Evolutionary conservation across 2,113 vertebrate genomes (phyloP).

Genomic region (Scomber colias): DNA sequence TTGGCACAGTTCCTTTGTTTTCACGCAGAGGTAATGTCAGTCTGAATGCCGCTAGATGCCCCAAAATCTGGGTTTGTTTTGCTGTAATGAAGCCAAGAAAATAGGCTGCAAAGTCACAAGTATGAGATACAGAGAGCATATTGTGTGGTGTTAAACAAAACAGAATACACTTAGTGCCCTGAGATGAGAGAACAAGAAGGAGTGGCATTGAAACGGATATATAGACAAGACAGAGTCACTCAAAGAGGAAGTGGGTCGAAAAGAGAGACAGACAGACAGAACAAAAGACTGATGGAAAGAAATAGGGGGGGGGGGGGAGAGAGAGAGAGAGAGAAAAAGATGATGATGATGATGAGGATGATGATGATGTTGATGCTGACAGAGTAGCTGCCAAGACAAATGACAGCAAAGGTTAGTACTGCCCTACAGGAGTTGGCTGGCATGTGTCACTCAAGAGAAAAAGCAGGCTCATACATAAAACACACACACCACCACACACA

Average conservation of each 20-base stretch:
- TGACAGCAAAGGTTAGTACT: constrained; percentile 75
- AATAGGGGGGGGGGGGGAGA: constrained; percentile 23
- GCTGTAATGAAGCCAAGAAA: not conserved
- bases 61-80: not conserved
- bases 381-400: constrained; percentile 55
- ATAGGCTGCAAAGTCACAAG: not conserved
- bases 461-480: constrained; percentile 13
- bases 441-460: constrained; percentile 69
- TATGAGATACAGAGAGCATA: constrained; percentile 1
- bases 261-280: constrained; percentile 17
- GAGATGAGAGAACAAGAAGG: constrained; percentile 15
- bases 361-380: constrained; percentile 37
- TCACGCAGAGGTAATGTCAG: too few relatives aligned
- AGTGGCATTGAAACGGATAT: constrained; percentile 23
- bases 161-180: constrained; percentile 15
- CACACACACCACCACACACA: constrained; percentile 11
- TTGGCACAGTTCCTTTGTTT: too few relatives aligned
- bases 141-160: constrained; percentile 17
- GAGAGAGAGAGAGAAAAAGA: not conserved
- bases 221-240: constrained; percentile 33
- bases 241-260: constrained; percentile 29
- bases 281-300: constrained; percentile 30
- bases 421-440: constrained; percentile 46
- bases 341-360: constrained; percentile 32
- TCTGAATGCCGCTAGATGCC: not conserved